Evolutionary conservation across 2,797 vertebrate genomes (phyloP), one percentile per base, ranked within the genome.

Genomic region (Falco novaeseelandiae): DNA sequence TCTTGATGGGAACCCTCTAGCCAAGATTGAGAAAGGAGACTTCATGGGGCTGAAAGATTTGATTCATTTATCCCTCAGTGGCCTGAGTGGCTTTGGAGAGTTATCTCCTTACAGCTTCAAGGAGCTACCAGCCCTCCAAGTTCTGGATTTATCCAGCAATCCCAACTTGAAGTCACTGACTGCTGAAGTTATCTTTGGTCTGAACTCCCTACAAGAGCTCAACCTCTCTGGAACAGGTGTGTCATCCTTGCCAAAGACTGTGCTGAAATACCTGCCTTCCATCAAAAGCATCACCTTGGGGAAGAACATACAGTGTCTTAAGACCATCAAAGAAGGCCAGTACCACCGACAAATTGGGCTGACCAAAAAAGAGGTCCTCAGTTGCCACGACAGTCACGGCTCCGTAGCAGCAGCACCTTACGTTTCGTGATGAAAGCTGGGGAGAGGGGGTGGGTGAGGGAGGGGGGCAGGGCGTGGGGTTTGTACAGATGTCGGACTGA

Each of bases 111-210:
- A 97, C 4, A 97, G 98, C 92, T 99, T 99, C 95, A 98, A 83
- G 29, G 98, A 98, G 49, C 98, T 99, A 9, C 96, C 96, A 26
- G 98, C 98, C 96, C 98, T 99, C 36, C 99, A 99, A 85, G 98
- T 99, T 51, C 97, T 99, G 72, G 99, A 99, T 96, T 98, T 99
- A 32, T 99, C 99, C 6, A 98, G 98, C 96, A 99, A 99, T 95
- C 98, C 96, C 10, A 97, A 97, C 26, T 97, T 99, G 29, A 98
- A 97, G 71, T 98, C 96, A 26, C 95, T 99, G 40, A 97, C 94
- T 49, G 97, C 98, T 2, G 98, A 98, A 20, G 98, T 99, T 6
- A 99, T 99, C 71, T 98, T 96, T 3, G 99, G 99, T 71, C 97
- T 99, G 62, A 97, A 91, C 58, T 98, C 99, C 32, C 96, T 99